phyloP scores from a whole-genome alignment of 2,797 vertebrate species.

The Xenopus petersii region DNA sequence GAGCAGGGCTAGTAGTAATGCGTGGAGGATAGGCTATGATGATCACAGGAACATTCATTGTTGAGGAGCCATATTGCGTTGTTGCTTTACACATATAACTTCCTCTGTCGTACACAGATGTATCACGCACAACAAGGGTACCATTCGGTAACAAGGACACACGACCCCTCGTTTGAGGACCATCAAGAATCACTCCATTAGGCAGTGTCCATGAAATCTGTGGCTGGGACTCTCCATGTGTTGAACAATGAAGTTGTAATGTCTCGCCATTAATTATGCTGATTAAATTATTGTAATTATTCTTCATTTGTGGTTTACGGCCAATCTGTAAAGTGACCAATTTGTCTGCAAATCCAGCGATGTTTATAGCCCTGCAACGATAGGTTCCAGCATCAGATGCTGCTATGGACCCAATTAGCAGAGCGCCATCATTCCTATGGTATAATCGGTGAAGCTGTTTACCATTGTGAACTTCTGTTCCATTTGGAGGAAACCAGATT shows the following conservation, averaged over 20 bases:
- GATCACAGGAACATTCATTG: conserved; percentile 70
- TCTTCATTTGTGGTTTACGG: conserved; percentile 69
- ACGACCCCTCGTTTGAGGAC: conserved; percentile 75
- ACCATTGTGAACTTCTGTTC: conserved; percentile 69
- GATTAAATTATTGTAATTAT: conserved; percentile 71
- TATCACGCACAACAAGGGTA: conserved; percentile 75
- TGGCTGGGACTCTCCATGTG: conserved; percentile 52
- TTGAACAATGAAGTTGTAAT: conserved; percentile 76
- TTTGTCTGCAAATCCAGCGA: conserved; percentile 69
- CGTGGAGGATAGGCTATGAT: conserved; percentile 81
- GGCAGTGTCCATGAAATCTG: conserved; percentile 84
- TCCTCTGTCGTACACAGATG: conserved; percentile 82
- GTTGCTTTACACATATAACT: conserved; percentile 76
- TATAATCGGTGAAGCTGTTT: conserved; percentile 69
- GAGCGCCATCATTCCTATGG: conserved; percentile 74
- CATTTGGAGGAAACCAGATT: conserved; percentile 81
- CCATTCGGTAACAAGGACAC: conserved; percentile 78
- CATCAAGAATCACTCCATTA: conserved; percentile 72
- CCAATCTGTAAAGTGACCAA: conserved; percentile 74
- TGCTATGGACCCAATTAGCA: conserved; percentile 75
- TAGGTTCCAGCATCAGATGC: conserved; percentile 78
- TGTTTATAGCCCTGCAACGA: conserved; percentile 75
- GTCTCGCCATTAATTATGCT: conserved; percentile 78
- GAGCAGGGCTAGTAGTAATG: conserved; percentile 78
- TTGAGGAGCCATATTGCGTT: conserved; percentile 73